Conservation (phyloP, 2,888 invertebrate genomes). For the Capitulum mitella region DNA sequence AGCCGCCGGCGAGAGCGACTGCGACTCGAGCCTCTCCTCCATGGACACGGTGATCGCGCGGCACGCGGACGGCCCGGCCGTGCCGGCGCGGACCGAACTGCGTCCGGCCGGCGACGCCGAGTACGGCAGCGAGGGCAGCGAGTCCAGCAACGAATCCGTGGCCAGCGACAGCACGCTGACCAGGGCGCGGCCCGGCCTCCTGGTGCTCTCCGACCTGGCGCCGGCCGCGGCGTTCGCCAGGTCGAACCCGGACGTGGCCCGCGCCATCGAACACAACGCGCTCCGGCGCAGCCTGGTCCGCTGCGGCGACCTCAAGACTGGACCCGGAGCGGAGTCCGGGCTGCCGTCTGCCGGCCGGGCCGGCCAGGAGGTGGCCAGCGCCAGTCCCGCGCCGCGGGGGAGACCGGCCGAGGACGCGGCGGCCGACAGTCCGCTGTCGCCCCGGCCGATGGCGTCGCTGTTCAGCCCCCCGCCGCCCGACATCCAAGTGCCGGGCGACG, state of each 20-base stretch:
- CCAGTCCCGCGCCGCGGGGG: background rate
- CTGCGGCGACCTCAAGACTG: slow-evolving; percentile 36
- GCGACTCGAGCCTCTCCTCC: slow-evolving; percentile 31
- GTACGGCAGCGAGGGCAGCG: slow-evolving; percentile 31
- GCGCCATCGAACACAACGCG: slow-evolving; percentile 76
- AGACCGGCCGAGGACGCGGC: background rate
- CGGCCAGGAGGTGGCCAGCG: background rate
- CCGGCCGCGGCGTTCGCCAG: slow-evolving; percentile 33
- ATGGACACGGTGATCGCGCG: slow-evolving; percentile 31
- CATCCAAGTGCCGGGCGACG: slow-evolving; percentile 36
- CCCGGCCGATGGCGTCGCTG: slow-evolving; percentile 31
- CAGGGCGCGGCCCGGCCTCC: slow-evolving; percentile 26
- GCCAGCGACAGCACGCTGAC: slow-evolving; percentile 32
- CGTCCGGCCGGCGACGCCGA: slow-evolving; percentile 13
- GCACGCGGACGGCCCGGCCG: slow-evolving; percentile 30
- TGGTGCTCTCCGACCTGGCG: slow-evolving; percentile 34
- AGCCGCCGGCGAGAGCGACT: slow-evolving; percentile 27
- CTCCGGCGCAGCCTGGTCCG: slow-evolving; percentile 68
- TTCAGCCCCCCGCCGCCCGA: slow-evolving; percentile 29
- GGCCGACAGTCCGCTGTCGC: slow-evolving; percentile 26
- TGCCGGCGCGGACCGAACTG: slow-evolving; percentile 29
- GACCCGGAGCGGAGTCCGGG: background rate
- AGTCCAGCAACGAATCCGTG: slow-evolving; percentile 27
- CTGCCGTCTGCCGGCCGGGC: too few species aligned
- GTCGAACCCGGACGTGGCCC: slow-evolving; percentile 50